phyloP scores from a whole-genome alignment of 2,888 invertebrate genomes.

The Drosophila greeni region DNA sequence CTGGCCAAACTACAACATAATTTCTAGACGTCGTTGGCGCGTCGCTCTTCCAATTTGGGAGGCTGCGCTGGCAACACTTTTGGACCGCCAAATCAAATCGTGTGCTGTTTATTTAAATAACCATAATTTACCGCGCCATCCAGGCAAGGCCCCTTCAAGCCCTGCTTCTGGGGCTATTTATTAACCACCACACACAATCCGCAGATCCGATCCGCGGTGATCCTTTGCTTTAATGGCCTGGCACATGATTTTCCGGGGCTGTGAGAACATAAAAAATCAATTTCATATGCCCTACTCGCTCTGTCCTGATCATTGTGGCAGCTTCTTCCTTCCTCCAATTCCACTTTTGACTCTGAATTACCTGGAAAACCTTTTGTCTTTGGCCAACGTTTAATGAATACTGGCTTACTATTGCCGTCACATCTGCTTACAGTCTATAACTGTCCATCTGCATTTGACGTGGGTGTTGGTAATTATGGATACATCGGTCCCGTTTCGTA shows the following conservation, averaged over 20 bases:
- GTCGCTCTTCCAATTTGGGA: conserved; percentile 57
- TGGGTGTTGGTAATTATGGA: too few relatives aligned
- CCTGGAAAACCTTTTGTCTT: conserved; percentile 44
- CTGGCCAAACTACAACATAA: conserved; percentile 65
- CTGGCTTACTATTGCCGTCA: too few relatives aligned
- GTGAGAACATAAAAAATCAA: conserved; percentile 74
- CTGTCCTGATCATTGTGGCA: conserved; percentile 32
- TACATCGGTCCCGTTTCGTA: too few relatives aligned
- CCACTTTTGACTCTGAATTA: conserved; percentile 23
- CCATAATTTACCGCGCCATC: conserved; percentile 72
- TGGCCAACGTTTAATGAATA: too few relatives aligned
- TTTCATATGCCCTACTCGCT: conserved; percentile 60
- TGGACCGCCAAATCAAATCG: conserved; percentile 75
- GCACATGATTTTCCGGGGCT: conserved; percentile 60
- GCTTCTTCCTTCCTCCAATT: conserved; percentile 20
- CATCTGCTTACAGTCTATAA: too few relatives aligned
- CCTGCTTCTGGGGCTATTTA: conserved; percentile 64
- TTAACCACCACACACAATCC: conserved; percentile 58
- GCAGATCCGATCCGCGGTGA: conserved; percentile 5
- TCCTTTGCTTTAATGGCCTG: conserved; percentile 52
- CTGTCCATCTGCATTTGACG: too few relatives aligned
- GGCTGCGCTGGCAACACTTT: conserved; percentile 70
- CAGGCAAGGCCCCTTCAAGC: conserved; percentile 24
- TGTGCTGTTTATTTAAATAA: conserved; percentile 79
- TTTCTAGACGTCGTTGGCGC: conserved; percentile 47